A percentile compares a stretch with the other conserved stretches of the same genome.
phyloP scores from a whole-genome alignment of 2,113 vertebrate species.

The Capra hircus region DNA sequence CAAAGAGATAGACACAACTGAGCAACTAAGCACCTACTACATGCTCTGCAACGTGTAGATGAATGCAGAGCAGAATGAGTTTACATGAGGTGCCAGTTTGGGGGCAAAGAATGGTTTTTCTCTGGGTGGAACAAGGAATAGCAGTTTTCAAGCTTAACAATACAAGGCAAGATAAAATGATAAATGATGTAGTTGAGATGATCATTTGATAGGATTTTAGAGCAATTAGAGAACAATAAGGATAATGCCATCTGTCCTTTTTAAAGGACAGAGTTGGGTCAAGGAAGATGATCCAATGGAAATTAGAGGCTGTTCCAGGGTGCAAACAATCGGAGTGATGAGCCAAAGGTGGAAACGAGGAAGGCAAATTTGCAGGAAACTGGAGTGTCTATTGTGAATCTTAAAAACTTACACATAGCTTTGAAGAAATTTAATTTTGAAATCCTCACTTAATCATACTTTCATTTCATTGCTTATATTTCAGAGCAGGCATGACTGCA shows the following conservation, averaged over 20 bases:
- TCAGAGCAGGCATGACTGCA: not conserved
- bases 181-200: not conserved
- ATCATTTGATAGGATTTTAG: not conserved
- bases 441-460: not conserved
- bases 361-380: not conserved
- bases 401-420: not conserved
- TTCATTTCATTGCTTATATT: not conserved
- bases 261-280: not conserved
- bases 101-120: not conserved
- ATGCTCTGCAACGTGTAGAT: not conserved
- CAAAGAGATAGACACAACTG: not conserved
- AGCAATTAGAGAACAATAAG: not conserved
- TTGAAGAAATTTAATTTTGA: not conserved
- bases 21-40: not conserved
- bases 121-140: not conserved
- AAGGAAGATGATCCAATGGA: not conserved
- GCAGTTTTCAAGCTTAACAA: not conserved
- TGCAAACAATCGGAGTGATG: not conserved
- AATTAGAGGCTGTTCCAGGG: not conserved
- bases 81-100: not conserved
- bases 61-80: not conserved
- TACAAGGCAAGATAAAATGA: not conserved
- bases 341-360: not conserved
- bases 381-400: not conserved
- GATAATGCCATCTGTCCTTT: not conserved